Conservation (phyloP, 1,140 invertebrate species). For the Hylaeus volcanicus region DNA sequence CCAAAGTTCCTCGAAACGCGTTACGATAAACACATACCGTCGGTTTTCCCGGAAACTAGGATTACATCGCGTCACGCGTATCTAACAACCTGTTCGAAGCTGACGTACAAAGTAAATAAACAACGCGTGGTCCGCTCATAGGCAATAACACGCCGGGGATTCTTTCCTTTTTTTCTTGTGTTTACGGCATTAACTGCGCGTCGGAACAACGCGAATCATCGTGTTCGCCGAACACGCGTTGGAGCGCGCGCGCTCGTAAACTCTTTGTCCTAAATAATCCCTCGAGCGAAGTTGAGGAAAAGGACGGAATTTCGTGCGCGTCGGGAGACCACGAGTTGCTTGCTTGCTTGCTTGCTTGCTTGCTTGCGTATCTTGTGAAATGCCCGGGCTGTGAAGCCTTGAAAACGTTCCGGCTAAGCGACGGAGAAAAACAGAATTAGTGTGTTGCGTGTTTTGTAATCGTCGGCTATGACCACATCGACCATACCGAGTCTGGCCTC, state of each 20-base stretch:
- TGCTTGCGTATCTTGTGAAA: slow-evolving; percentile 23
- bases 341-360: no score
- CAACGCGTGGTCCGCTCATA: slow-evolving; percentile 29
- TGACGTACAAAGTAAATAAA: slow-evolving; percentile 42
- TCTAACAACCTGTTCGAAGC: slow-evolving; percentile 56
- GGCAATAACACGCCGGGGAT: slow-evolving; percentile 22
- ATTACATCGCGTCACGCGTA: slow-evolving; percentile 25
- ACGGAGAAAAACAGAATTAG: slow-evolving; percentile 22
- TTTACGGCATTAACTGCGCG: not conserved
- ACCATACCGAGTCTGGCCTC: not conserved
- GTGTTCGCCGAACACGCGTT: not conserved
- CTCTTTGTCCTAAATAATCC: slow-evolving; percentile 33
- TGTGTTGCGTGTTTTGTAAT: slow-evolving; percentile 33
- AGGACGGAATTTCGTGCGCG: slow-evolving; percentile 12
- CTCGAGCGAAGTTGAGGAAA: not conserved
- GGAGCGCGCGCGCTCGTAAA: not conserved
- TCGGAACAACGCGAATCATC: slow-evolving; percentile 5
- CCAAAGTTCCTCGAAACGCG: no score
- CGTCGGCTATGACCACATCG: slow-evolving; percentile 21
- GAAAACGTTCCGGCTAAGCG: slow-evolving; percentile 15
- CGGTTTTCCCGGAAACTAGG: not conserved
- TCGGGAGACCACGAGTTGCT: not conserved
- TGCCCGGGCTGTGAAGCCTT: slow-evolving; percentile 4
- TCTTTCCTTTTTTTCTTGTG: not conserved
- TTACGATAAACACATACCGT: no score